Base-by-base conservation (phyloP, 1,140 invertebrate species). In the Popillia japonica region DNA sequence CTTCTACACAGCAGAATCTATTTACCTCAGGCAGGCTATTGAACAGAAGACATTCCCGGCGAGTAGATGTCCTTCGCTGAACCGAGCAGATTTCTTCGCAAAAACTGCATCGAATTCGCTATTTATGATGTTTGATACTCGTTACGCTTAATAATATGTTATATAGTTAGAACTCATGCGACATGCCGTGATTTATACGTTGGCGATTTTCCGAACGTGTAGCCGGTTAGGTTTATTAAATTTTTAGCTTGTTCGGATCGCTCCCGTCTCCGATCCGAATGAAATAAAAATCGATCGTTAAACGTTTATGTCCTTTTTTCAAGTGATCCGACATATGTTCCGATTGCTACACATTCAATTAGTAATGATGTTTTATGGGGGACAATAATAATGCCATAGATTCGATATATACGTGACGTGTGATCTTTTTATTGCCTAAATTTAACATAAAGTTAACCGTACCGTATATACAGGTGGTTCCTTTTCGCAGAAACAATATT, bases 71-170 rank as follows among this genome's bases (percentile, higher is more conserved):
- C 75, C 75, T 77, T 77, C 75, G 59, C 59, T 77, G 34, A 77
- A 64, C 27, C 59, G 59, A 59, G 48, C 75, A 64, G 75, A 40
- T 48, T 77, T 61, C 48, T 20, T 34, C 27, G 61, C 44, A 77
- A 77, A 77, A 77, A 77, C 48, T 40, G 48, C 59, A 61, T 14
- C 59, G 59, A 77, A 77, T 77, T 77, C 59, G 27, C 75, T 77
- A 77, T 77, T 77, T 77, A 77, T 77, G 75, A 59, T 77, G 48
- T 59, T 77, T 59, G 34, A 77, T 77, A 59, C 75, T 77, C 75
- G 75, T 77, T 77, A 77, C 61, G 61, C n/a, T 64, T 64, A 64
- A 64, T 64, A 64, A 64, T 64, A 64, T 64, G 61, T 64, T 64
- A 64, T 64, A 64, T 64, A 64, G 61, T 64, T 64, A 64, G 61